phyloP scores from a whole-genome alignment of 1,140 invertebrate genomes.

The Polyergus mexicanus region DNA sequence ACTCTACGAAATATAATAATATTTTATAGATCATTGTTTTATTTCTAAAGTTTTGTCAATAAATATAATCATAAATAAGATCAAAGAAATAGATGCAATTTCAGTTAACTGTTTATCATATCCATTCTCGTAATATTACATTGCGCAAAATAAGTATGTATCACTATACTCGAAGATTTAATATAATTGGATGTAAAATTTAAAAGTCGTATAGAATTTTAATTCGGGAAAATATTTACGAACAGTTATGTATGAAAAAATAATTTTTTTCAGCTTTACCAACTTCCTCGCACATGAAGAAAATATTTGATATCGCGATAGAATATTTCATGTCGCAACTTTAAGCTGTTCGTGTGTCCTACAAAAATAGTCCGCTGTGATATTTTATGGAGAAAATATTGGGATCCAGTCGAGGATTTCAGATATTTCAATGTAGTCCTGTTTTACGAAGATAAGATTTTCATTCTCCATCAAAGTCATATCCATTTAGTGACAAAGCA shows the following conservation, averaged over 20 bases:
- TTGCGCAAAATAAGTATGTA: background rate
- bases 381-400: conserved; percentile 25
- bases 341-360: conserved; percentile 2
- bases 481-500: conserved; percentile 7
- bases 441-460: conserved; percentile 57
- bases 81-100: background rate
- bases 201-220: background rate
- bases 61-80: background rate
- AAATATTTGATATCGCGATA: conserved; percentile 22
- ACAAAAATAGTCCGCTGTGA: conserved; percentile 17
- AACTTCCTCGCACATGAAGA: background rate
- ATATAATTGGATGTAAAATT: background rate
- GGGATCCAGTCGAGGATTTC: conserved; percentile 31
- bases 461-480: conserved; percentile 59
- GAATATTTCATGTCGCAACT: conserved; percentile 37
- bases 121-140: background rate
- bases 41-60: conserved; percentile 4
- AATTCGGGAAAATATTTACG: background rate
- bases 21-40: background rate
- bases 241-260: background rate
- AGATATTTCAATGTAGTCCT: conserved; percentile 39
- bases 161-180: background rate
- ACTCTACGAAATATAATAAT: background rate
- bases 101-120: background rate
- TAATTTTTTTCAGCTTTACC: conserved; percentile 27